Evolutionary conservation across 2,888 invertebrate species (phyloP).

Genomic region (Caenorhabditis wallacei): DNA sequence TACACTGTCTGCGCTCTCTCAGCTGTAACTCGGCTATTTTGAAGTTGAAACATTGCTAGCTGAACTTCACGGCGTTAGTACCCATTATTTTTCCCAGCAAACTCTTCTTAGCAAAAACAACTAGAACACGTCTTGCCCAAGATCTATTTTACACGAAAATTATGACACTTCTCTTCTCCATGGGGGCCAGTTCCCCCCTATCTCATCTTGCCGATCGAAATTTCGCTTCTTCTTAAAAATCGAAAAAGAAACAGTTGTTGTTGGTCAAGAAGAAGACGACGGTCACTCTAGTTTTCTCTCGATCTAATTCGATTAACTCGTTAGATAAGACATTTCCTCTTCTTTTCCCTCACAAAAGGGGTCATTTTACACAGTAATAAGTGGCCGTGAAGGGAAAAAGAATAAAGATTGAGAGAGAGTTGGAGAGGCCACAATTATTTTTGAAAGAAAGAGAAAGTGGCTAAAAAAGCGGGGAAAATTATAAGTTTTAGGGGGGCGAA

Average conservation of each 20-base stretch:
- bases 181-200: slow-evolving; percentile 10
- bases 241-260: slow-evolving; percentile 51
- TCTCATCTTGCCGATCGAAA: slow-evolving; percentile 32
- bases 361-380: background rate
- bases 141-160: too few relatives aligned
- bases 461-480: slow-evolving; percentile 3
- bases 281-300: slow-evolving; percentile 49
- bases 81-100: too few relatives aligned
- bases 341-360: background rate
- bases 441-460: slow-evolving; percentile 38
- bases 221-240: slow-evolving; percentile 6
- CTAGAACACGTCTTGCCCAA: too few relatives aligned
- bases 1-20: too few relatives aligned
- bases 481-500: slow-evolving; percentile 10
- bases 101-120: too few relatives aligned
- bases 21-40: too few relatives aligned
- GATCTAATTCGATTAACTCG: slow-evolving; percentile 59
- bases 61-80: too few relatives aligned
- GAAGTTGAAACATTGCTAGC: too few relatives aligned
- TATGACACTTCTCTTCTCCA: background rate
- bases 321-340: slow-evolving; percentile 39
- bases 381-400: background rate
- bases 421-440: slow-evolving; percentile 3
- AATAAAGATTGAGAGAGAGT: slow-evolving; percentile 27
- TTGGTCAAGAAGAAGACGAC: slow-evolving; percentile 37